Evolutionary conservation across 2,888 invertebrate species (phyloP), one percentile per base, ranked within the genome.

Genomic region (Colletes collaris): DNA sequence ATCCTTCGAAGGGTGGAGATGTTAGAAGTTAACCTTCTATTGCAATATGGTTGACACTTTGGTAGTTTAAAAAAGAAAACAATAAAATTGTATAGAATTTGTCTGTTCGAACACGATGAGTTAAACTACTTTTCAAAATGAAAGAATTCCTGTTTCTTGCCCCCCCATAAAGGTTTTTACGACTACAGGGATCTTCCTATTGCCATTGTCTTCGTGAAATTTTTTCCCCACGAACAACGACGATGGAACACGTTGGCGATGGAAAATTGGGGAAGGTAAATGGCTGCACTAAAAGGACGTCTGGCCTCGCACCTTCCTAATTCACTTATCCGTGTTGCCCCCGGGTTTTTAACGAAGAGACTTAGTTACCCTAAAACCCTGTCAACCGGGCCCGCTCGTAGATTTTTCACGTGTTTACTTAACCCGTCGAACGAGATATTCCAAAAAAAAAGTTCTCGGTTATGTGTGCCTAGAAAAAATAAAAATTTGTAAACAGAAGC

Each of bases 311-410:
- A 66, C 78, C 84, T 76, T 81, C 70, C 84, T 87, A 87, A 87
- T 86, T 87, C 84, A 82, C 79, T 87, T 87, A 87, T 79, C 77
- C 76, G 44, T 70, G 83, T 86, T 82, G 85, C 83, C 81, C 72
- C 81, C 64, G 80, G 80, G 78, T 85, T 86, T 86, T 86, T 86
- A 86, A 86, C 83, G 85, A 85, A 85, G 79, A 81, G 83, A 84
- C 84, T 86, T 82, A 82, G 80, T 86, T 84, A 86, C 67, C 74
- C 70, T 68, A 60, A 68, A 66, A 71, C 66, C 56, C 67, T 53
- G 75, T 71, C 81, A 64, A 59, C 53, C 58, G 40, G 40, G 55
- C 46, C 46, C 66, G 64, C 55, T 63, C 65, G 68, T 68, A 65
- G 72, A 80, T 72, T 80, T 72, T 65, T 72, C 68, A 58, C 67